phyloP scores from a whole-genome alignment of 2,888 invertebrate genomes.

The Melanchra persicariae region DNA sequence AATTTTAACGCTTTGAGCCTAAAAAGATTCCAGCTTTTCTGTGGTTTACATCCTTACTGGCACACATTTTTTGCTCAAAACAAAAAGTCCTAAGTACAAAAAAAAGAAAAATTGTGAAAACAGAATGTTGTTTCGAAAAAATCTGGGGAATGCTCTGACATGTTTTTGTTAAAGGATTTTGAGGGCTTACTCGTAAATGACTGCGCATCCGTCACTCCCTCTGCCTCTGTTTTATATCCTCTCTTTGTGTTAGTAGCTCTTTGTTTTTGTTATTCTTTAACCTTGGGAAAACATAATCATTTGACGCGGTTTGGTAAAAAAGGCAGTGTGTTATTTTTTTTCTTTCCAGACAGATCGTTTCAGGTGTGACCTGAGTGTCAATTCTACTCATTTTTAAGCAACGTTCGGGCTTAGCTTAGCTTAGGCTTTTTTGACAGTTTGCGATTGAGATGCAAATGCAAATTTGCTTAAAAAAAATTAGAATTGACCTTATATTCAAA shows the following conservation, averaged over 20 bases:
- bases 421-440: too few relatives aligned
- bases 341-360: background rate
- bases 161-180: slow-evolving; percentile 56
- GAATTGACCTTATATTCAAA: background rate
- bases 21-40: slow-evolving; percentile 31
- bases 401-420: too few relatives aligned
- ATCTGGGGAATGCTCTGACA: slow-evolving; percentile 58
- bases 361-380: too few relatives aligned
- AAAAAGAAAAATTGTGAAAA: slow-evolving; percentile 40
- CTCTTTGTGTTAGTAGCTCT: slow-evolving; percentile 42
- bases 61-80: slow-evolving; percentile 44
- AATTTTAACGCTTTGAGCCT: background rate
- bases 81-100: slow-evolving; percentile 40
- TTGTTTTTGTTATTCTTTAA: slow-evolving; percentile 49
- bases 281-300: slow-evolving; percentile 40
- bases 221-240: slow-evolving; percentile 46
- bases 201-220: slow-evolving; percentile 60
- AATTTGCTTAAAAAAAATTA: too few relatives aligned
- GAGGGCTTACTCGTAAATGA: slow-evolving; percentile 63
- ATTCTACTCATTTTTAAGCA: too few relatives aligned
- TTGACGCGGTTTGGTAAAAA: slow-evolving; percentile 24
- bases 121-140: slow-evolving; percentile 59
- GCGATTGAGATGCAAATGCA: too few relatives aligned
- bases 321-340: background rate
- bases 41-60: slow-evolving; percentile 26